Conservation (phyloP, 2,888 invertebrate genomes). For the Gisinianus flammeolus region DNA sequence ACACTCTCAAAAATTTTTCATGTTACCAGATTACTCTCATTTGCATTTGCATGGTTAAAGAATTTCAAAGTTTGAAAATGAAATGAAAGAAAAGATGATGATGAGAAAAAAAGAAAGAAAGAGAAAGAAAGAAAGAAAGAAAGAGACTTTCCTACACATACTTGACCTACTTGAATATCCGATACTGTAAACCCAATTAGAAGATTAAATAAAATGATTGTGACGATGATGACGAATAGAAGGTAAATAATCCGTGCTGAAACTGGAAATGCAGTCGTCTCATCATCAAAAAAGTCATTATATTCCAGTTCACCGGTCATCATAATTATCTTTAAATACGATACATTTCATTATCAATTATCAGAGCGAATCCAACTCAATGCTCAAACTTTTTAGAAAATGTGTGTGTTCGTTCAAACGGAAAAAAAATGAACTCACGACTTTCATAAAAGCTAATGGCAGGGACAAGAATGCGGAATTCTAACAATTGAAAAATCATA, state of each 20-base stretch:
- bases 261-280: constrained; percentile 44
- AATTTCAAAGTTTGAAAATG: not conserved
- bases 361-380: not conserved
- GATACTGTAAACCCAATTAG: constrained; percentile 56
- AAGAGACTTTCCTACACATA: not conserved
- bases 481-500: constrained; percentile 45
- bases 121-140: not conserved
- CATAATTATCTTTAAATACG: constrained; percentile 44
- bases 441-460: constrained; percentile 51
- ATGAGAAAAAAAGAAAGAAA: not conserved
- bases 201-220: constrained; percentile 55
- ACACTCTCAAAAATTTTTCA: not conserved
- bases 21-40: not conserved
- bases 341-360: too few relatives aligned
- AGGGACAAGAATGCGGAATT: constrained; percentile 45
- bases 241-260: constrained; percentile 50
- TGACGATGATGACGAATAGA: constrained; percentile 50
- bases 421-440: too few relatives aligned
- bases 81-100: not conserved
- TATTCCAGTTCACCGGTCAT: constrained; percentile 55
- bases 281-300: constrained; percentile 46
- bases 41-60: not conserved
- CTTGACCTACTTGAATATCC: constrained; percentile 53
- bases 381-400: not conserved
- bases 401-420: too few relatives aligned